phyloP scores from a whole-genome alignment of 64 coral and sea anemone species.

The Catalaphyllia jardinei region DNA sequence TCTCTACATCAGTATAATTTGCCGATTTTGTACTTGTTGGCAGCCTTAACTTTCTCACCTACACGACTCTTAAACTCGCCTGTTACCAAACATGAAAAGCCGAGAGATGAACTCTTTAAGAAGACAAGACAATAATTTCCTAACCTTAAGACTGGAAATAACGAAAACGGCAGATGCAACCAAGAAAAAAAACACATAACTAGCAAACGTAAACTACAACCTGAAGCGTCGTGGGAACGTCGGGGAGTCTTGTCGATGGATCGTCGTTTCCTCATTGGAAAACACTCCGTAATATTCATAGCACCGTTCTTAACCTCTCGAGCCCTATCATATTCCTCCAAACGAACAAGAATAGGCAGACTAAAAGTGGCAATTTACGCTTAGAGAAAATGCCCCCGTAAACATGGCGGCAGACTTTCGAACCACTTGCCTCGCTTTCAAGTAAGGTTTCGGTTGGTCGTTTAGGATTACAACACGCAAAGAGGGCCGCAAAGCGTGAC shows the following conservation, averaged over 20 bases:
- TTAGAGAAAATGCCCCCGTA: neutral
- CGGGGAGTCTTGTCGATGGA: constrained; percentile 80
- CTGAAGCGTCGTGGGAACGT: constrained; percentile 20
- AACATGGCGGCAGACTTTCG: constrained; percentile 30
- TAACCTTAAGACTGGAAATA: neutral
- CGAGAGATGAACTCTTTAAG: neutral
- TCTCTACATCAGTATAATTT: no score
- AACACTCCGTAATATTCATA: constrained; percentile 89
- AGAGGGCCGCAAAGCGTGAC: neutral
- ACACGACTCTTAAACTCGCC: neutral
- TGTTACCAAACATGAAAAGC: neutral
- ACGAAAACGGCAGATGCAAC: neutral
- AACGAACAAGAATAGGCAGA: neutral
- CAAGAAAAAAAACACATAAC: neutral
- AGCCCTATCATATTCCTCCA: neutral
- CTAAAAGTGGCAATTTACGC: neutral
- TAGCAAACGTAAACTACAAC: neutral
- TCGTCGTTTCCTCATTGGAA: constrained; percentile 89
- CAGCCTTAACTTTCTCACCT: neutral
- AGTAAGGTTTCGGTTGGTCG: neutral
- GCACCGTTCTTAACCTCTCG: neutral
- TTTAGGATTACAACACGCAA: neutral
- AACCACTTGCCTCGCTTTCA: constrained; percentile 13
- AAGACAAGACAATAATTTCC: neutral
- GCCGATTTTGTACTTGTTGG: no score